A percentile compares a stretch with the other conserved stretches of the same genome.
Evolutionary conservation across 30 jellyfish, hydroid and myxozoan genomes (phyloP).

Genomic region (Phacellophora camtschatica): DNA sequence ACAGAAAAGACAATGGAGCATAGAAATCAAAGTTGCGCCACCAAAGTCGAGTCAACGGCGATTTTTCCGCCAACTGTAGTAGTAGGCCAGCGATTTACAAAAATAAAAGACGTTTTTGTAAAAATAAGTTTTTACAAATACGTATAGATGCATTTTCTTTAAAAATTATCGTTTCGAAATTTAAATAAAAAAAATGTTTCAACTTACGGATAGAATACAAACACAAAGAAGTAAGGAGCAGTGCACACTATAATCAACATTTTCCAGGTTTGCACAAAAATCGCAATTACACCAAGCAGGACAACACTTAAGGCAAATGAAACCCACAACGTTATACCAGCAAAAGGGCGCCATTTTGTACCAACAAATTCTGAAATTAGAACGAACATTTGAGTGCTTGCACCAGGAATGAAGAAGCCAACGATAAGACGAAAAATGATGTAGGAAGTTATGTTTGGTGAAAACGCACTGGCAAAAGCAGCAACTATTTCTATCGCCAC

Average conservation of each 20-base stretch:
- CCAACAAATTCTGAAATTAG: conserved; percentile 79
- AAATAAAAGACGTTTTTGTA: too few relatives aligned
- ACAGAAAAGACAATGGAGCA: too few relatives aligned
- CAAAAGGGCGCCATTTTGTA: conserved; percentile 78
- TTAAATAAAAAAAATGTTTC: too few relatives aligned
- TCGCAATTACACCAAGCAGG: conserved; percentile 82
- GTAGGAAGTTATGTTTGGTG: conserved; percentile 70
- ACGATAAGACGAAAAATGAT: conserved; percentile 38
- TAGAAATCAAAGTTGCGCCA: too few relatives aligned
- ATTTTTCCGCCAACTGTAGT: too few relatives aligned
- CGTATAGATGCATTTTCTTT: too few relatives aligned
- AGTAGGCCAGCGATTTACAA: too few relatives aligned
- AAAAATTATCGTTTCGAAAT: too few relatives aligned
- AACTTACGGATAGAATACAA: conserved; percentile 68
- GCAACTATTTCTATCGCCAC: conserved; percentile 7
- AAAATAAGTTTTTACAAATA: too few relatives aligned
- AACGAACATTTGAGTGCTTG: conserved; percentile 62
- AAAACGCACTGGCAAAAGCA: conserved; percentile 56
- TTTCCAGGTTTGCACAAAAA: conserved; percentile 84
- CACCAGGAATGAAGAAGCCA: conserved; percentile 87
- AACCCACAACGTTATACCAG: conserved; percentile 79
- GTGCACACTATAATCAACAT: conserved; percentile 59
- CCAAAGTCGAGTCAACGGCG: too few relatives aligned
- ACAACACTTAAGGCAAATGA: conserved; percentile 53
- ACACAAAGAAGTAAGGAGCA: conserved; percentile 68